Percentiles rank a stretch among this genome's conserved stretches.
These are phyloP conservation scores for Gavia stellata DNA, from an alignment of 2,113 vertebrate genomes.

Conservation along the genomic window DNA sequence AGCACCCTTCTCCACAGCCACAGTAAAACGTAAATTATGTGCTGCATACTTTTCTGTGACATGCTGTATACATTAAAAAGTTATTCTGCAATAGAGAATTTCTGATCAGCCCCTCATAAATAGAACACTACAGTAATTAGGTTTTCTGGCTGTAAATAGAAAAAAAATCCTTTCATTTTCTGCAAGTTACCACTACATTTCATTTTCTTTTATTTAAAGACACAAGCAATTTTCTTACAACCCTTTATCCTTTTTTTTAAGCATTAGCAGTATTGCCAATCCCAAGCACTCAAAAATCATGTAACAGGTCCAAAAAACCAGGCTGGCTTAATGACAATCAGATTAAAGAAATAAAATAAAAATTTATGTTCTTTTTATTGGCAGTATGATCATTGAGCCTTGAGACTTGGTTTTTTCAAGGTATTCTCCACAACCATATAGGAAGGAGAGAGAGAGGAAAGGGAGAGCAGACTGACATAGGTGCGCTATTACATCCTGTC, in stretches of 20 bases:
- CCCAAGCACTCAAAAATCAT: constrained; percentile 8
- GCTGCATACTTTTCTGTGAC: background rate
- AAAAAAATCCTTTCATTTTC: background rate
- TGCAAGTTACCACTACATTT: background rate
- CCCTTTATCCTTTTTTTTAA: background rate
- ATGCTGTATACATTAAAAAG: background rate
- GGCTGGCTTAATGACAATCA: constrained; percentile 56
- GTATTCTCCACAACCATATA: background rate
- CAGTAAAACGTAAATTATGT: constrained; percentile 22
- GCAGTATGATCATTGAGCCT: background rate
- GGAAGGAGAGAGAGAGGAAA: background rate
- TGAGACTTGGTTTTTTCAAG: background rate
- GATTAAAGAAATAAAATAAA: constrained; percentile 56
- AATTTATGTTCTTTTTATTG: constrained; percentile 55
- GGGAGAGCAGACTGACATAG: background rate
- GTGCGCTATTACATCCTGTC: background rate
- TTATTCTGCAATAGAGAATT: background rate
- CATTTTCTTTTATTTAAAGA: background rate
- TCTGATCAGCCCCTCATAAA: background rate
- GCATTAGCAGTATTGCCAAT: background rate
- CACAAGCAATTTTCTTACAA: background rate
- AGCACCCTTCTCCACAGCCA: constrained; percentile 15
- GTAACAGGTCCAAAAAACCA: background rate
- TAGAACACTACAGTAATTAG: background rate
- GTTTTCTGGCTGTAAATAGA: background rate